Base-by-base conservation (phyloP, 1,140 invertebrate species). In the Linepithema humile region DNA sequence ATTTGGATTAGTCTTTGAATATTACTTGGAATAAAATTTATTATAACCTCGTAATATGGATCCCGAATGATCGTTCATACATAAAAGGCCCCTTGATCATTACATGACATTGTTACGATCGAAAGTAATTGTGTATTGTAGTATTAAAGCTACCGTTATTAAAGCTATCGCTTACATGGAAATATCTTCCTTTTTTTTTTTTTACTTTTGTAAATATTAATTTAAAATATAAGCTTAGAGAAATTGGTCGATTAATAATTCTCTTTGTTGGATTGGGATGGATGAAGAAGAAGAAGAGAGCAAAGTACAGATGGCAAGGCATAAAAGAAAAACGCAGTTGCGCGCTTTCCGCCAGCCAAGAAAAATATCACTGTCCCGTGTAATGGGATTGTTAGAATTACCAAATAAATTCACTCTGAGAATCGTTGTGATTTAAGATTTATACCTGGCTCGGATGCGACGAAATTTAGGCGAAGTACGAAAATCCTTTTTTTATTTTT, bases 11-110 rank as follows among this genome's bases (percentile, higher is more conserved):
- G 12, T 64, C 26, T 78, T 82, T 85, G 74, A 65, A 82, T 88
- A 69, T 89, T 60, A 53, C 40, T 89, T 43, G 35, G 26, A 62
- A 80, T 88, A 85, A 86, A 85, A 84, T 75, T 85, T 72, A 86
- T 82, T 88, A 77, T 85, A 89, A 88, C 85, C 48, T 84, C 26
- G 72, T 84, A 89, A 87, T 89, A 53, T 69, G 73, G 82, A 84
- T 90, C 65, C 80, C 77, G 69, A 91, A 86, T 89, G 72, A 87
- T 89, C 83, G 86, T 82, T 90, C 88, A 90, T 91, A 91, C 91
- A 92, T 93, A 90, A 92, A 93, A 93, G 90, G 88, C 89, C 91
- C 87, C 89, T 92, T 74, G 87, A 92, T 90, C 84, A 91, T 90
- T 85, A 91, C 78, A 90, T 43, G 55, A 89, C 55, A 83, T 86